Percentiles rank a stretch among this genome's conserved stretches.
Evolutionary conservation across 2,113 vertebrate genomes (phyloP).

Genomic region (Zosterops pallidus): DNA sequence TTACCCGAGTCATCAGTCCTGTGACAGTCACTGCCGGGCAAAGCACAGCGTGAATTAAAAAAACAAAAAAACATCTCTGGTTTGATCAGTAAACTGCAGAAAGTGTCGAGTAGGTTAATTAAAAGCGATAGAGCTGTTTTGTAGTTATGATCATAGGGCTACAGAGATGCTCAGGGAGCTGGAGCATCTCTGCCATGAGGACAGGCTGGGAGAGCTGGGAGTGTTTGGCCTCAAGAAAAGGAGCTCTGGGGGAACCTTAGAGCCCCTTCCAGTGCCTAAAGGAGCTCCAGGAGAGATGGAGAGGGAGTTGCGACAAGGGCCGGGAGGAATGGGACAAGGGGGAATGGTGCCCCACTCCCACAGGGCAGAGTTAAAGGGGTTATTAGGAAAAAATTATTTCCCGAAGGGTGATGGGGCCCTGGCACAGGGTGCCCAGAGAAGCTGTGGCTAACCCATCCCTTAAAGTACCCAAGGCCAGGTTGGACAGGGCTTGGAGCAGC

Average conservation of each 20-base stretch:
- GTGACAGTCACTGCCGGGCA: not conserved
- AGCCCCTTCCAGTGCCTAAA: not conserved
- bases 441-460: not conserved
- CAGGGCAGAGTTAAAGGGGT: not conserved
- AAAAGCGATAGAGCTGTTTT: fast-evolving
- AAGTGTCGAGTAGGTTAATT: fast-evolving
- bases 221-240: not conserved
- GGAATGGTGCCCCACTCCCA: not conserved
- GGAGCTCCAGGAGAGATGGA: not conserved
- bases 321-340: not conserved
- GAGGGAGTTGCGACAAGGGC: too few species aligned
- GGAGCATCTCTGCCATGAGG: too few species aligned
- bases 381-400: not conserved
- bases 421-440: not conserved
- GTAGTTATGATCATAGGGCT: fast-evolving
- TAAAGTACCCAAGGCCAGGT: too few species aligned
- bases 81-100: fast-evolving
- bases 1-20: fast-evolving
- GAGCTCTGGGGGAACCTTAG: not conserved
- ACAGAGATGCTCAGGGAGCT: not conserved
- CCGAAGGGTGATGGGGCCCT: too few species aligned
- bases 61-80: too few species aligned
- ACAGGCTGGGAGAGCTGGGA: not conserved
- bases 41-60: fast-evolving
- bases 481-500: not conserved